phyloP scores from a whole-genome alignment of 35 echinoderm and acorn worm species.

The Heliocidaris erythrogramma region DNA sequence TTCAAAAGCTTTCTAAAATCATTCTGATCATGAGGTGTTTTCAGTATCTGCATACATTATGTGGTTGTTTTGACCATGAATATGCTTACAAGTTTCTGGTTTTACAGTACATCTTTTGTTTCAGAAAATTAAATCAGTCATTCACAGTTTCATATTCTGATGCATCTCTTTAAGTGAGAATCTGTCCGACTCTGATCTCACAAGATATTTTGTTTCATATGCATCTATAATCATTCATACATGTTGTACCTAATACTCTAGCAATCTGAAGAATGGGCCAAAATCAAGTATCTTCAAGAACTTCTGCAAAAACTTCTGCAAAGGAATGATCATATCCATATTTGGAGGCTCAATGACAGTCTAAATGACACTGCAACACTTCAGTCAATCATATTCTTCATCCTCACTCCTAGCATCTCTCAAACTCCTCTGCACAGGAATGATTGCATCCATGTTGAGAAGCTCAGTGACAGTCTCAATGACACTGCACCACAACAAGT shows the following conservation, averaged over 20 bases:
- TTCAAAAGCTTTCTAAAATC: not conserved
- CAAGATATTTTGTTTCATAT: not conserved
- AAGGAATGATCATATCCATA: not conserved
- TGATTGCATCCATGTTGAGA: conserved; percentile 22
- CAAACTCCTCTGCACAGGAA: not conserved
- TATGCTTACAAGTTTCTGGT: too few species aligned
- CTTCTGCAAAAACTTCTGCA: not conserved
- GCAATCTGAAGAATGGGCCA: not conserved
- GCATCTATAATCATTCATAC: not conserved
- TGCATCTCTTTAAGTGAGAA: not conserved
- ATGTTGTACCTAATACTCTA: not conserved
- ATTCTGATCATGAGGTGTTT: too few species aligned
- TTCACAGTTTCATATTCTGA: too few species aligned
- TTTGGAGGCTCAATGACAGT: not conserved
- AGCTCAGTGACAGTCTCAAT: conserved; percentile 25
- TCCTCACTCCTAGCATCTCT: not conserved
- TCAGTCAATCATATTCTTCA: not conserved
- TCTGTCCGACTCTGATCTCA: not conserved
- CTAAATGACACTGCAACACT: not conserved
- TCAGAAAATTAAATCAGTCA: too few species aligned
- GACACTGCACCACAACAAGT: conserved; percentile 8
- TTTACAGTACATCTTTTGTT: too few species aligned
- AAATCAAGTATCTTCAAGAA: not conserved
- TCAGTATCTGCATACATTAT: too few species aligned
- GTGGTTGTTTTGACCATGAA: too few species aligned